Percentiles rank a stretch among this genome's conserved stretches.
phyloP scores from a whole-genome alignment of 64 coral and sea anemone species.

The Astreopora myriophthalma region DNA sequence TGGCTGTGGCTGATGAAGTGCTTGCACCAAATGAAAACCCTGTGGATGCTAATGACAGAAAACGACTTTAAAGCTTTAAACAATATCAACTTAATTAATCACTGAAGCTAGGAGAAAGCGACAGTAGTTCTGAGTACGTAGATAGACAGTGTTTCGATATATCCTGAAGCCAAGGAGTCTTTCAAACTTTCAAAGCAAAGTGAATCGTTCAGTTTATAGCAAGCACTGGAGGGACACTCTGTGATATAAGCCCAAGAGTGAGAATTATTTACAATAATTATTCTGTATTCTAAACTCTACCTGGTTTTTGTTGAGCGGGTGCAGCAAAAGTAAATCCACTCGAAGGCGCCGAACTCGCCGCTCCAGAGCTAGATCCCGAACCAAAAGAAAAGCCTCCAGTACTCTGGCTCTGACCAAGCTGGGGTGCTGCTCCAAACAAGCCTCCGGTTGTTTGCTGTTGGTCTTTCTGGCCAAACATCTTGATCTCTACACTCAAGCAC shows the following conservation, averaged over 20 bases:
- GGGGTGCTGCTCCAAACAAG: constrained; percentile 14
- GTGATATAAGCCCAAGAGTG: too few species aligned
- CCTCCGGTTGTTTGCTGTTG: neutral
- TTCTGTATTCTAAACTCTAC: neutral
- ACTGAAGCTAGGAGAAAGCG: too few species aligned
- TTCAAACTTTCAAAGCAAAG: too few species aligned
- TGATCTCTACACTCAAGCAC: neutral
- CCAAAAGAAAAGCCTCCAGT: constrained; percentile 26
- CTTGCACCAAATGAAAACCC: constrained; percentile 39
- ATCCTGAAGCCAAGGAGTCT: too few species aligned
- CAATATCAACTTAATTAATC: too few species aligned
- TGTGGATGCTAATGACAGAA: neutral
- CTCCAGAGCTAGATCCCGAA: neutral
- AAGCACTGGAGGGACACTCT: too few species aligned
- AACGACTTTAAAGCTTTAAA: too few species aligned
- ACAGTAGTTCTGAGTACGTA: too few species aligned
- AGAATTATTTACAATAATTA: too few species aligned
- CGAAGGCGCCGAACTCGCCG: neutral
- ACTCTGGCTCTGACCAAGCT: neutral
- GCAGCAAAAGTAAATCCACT: constrained; percentile 4
- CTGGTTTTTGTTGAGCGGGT: neutral
- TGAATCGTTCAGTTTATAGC: too few species aligned
- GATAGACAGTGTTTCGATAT: too few species aligned
- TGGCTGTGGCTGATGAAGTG: neutral
- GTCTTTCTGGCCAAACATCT: constrained; percentile 14